These are phyloP conservation scores for Gulo gulo DNA, from an alignment of 2,113 vertebrate species.

Conservation along the genomic window DNA sequence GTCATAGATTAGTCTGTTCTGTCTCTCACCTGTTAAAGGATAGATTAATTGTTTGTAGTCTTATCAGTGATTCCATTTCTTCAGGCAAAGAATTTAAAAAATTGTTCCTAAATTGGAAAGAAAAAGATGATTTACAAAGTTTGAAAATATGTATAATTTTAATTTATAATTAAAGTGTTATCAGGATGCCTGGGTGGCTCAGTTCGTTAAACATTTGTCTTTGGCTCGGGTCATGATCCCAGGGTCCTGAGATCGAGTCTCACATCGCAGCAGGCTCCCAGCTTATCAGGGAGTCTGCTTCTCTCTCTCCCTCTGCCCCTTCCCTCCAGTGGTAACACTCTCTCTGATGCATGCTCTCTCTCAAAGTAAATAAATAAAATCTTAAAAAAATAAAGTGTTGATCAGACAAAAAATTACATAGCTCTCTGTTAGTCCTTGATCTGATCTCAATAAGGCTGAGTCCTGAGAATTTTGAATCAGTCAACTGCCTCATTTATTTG, in stretches of 20 bases:
- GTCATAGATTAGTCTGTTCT: background rate
- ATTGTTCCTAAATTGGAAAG: conserved; percentile 90
- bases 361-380: background rate
- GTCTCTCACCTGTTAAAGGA: conserved; percentile 92
- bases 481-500: background rate
- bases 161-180: background rate
- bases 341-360: background rate
- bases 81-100: conserved; percentile 89
- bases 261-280: background rate
- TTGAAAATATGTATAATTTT: background rate
- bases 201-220: background rate
- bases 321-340: background rate
- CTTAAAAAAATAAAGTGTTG: background rate
- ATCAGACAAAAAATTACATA: background rate
- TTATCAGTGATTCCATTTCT: conserved; percentile 88
- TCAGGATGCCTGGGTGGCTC: too few relatives aligned
- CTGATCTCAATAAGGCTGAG: background rate
- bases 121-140: conserved; percentile 53
- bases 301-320: background rate
- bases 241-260: background rate
- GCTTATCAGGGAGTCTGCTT: background rate
- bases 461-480: conserved; percentile 15
- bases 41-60: conserved; percentile 89
- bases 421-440: background rate
- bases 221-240: background rate